Conservation (phyloP, 2,113 vertebrate genomes). For the Baryphthengus martii region DNA sequence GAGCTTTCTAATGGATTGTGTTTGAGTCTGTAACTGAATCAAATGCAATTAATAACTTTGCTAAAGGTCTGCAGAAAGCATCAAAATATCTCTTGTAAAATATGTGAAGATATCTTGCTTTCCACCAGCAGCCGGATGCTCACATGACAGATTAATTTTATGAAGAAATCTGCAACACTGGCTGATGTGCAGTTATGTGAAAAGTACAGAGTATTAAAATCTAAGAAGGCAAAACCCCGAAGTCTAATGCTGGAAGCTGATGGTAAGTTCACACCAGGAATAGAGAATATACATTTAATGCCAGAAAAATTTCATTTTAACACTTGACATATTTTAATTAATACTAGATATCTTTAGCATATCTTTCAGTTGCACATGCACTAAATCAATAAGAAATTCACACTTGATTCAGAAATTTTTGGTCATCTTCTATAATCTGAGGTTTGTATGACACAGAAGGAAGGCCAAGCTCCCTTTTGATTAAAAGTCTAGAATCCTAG, state of each 20-base stretch:
- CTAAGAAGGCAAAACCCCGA: not conserved
- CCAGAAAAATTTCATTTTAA: not conserved
- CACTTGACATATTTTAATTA: not conserved
- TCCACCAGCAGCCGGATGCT: not conserved
- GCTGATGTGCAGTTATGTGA: not conserved
- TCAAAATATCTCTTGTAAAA: not conserved
- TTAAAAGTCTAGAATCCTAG: not conserved
- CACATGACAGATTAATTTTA: not conserved
- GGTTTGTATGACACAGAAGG: not conserved
- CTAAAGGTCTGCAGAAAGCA: not conserved
- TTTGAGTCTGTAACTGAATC: not conserved
- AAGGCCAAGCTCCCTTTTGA: not conserved
- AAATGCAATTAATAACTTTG: not conserved
- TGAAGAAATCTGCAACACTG: not conserved
- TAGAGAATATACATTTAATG: not conserved
- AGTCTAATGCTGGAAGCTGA: not conserved
- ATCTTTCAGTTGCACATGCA: not conserved
- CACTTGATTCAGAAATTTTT: not conserved
- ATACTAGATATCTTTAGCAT: not conserved
- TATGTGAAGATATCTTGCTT: not conserved
- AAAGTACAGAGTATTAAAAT: not conserved
- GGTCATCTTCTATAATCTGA: not conserved
- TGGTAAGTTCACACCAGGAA: not conserved
- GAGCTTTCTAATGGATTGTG: not conserved
- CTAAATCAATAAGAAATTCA: not conserved